A percentile compares a stretch with the other conserved stretches of the same genome.
These are phyloP conservation scores for Phymatocera aterrima DNA, from an alignment of 2,888 invertebrate species.

Conservation along the genomic window DNA sequence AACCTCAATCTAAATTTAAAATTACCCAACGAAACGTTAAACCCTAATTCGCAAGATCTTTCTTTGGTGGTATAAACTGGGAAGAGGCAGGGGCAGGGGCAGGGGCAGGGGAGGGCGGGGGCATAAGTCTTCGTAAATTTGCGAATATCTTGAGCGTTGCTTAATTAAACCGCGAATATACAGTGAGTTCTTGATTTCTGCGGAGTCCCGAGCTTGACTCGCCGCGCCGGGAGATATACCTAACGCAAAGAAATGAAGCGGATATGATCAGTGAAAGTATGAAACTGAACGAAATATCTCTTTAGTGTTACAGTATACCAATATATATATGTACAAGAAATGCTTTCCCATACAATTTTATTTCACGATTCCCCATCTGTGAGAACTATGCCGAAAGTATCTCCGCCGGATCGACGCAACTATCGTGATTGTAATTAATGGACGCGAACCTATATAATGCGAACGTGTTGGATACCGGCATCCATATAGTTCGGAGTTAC, in stretches of 20 bases:
- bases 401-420: conserved; percentile 25
- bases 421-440: conserved; percentile 32
- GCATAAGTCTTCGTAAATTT: conserved; percentile 39
- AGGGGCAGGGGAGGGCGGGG: not conserved
- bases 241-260: conserved; percentile 7
- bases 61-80: not conserved
- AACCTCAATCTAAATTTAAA: conserved; percentile 43
- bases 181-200: conserved; percentile 10
- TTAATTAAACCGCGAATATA: conserved; percentile 38
- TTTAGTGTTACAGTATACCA: no score
- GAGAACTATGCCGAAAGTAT: conserved; percentile 46
- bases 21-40: conserved; percentile 42
- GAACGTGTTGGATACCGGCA: conserved; percentile 34
- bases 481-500: conserved; percentile 20
- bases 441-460: no score
- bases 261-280: not conserved
- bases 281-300: conserved; percentile 34
- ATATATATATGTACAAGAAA: no score
- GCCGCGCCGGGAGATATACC: not conserved
- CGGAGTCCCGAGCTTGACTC: not conserved
- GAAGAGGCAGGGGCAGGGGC: no score
- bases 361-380: not conserved
- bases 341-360: conserved; percentile 7
- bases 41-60: conserved; percentile 33
- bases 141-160: conserved; percentile 38